A percentile compares a stretch with the other conserved stretches of the same genome.
Evolutionary conservation across 2,113 vertebrate genomes (phyloP).

Genomic region (Mormoops blainvillei): DNA sequence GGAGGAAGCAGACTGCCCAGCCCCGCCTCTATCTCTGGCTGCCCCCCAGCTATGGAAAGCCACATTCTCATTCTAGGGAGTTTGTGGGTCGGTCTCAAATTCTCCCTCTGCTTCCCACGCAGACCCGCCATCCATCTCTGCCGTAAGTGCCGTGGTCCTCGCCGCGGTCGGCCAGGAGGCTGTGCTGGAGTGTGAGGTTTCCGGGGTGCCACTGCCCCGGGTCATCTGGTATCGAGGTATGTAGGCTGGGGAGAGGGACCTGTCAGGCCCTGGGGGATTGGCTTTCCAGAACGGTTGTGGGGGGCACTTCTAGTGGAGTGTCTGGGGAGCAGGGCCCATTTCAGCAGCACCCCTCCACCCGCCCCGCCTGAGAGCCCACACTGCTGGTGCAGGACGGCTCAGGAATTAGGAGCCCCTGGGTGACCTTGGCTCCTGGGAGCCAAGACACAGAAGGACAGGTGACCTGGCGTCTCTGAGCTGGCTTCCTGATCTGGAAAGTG

Average conservation of each 20-base stretch:
- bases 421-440: no score
- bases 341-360: fast-evolving
- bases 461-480: neutral
- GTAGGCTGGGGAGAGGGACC: neutral
- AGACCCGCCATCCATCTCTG: slow-evolving; percentile 85
- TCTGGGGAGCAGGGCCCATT: neutral
- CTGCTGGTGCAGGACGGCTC: fast-evolving
- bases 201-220: slow-evolving; percentile 83
- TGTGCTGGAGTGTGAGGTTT: slow-evolving; percentile 82
- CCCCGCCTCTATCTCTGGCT: fast-evolving
- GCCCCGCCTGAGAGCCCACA: fast-evolving
- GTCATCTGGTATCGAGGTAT: slow-evolving; percentile 92
- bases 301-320: fast-evolving
- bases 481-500: neutral
- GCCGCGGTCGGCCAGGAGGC: slow-evolving; percentile 84
- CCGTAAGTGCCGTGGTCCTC: slow-evolving; percentile 75
- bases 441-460: no score
- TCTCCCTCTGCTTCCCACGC: neutral
- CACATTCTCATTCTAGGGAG: neutral
- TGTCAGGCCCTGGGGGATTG: neutral
- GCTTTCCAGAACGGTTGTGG: neutral
- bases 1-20: neutral
- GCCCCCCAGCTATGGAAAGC: neutral
- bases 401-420: neutral
- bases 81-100: neutral